Percentiles rank a stretch among this genome's conserved stretches.
phyloP scores from a whole-genome alignment of 2,888 invertebrate genomes.

The Micropterix aruncella region DNA sequence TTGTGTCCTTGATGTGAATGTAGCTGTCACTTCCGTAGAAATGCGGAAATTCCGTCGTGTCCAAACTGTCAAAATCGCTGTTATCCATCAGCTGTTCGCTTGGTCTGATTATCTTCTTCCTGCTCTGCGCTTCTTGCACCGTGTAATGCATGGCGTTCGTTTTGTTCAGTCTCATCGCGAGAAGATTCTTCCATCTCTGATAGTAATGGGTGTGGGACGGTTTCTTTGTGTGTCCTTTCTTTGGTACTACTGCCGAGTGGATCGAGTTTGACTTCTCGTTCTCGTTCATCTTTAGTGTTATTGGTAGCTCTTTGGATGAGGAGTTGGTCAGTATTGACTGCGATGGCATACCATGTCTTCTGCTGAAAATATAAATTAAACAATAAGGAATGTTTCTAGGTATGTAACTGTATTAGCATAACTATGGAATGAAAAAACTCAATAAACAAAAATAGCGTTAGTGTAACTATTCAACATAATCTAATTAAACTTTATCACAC shows the following conservation, averaged over 20 bases:
- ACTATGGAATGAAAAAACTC: too few species aligned
- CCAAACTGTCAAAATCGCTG: constrained; percentile 25
- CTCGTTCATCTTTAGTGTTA: neutral
- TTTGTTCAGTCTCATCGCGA: neutral
- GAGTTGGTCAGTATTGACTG: too few species aligned
- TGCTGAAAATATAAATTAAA: too few species aligned
- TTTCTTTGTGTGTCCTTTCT: constrained; percentile 28
- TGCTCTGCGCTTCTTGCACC: constrained; percentile 22
- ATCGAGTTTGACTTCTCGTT: constrained; percentile 5
- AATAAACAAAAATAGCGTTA: too few species aligned
- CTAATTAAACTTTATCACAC: too few species aligned
- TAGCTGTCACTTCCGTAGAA: constrained; percentile 78
- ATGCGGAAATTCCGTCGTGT: constrained; percentile 41
- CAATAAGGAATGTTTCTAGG: too few species aligned
- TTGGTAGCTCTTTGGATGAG: too few species aligned
- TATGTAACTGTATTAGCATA: too few species aligned
- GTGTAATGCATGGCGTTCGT: constrained; percentile 17
- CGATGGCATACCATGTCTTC: too few species aligned
- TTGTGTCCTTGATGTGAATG: constrained; percentile 75
- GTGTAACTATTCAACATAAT: too few species aligned
- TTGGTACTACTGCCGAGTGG: constrained; percentile 27
- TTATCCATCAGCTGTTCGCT: constrained; percentile 20
- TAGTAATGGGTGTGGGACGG: constrained; percentile 1
- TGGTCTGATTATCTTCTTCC: constrained; percentile 3
- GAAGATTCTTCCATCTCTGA: constrained; percentile 5